These are phyloP conservation scores for Microcaecilia unicolor DNA, from an alignment of 2,797 vertebrate genomes.

Conservation along the genomic window DNA sequence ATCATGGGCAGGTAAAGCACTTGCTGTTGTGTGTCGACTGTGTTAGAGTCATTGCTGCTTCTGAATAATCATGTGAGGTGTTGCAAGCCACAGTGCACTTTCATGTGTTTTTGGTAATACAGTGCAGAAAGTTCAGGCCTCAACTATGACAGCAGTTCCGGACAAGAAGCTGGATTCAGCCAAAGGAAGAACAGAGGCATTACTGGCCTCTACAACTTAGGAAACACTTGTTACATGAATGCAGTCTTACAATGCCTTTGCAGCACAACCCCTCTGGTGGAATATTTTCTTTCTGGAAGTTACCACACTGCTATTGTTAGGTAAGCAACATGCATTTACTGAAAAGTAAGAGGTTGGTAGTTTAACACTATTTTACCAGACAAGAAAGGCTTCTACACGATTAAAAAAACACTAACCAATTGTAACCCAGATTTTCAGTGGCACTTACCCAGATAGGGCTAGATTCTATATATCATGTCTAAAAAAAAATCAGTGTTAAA, in stretches of 20 bases:
- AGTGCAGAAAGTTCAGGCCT: slow-evolving; percentile 3
- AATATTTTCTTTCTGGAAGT: slow-evolving; percentile 64
- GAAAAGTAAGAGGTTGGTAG: no score
- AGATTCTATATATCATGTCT: no score
- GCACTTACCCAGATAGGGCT: no score
- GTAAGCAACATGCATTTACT: no score
- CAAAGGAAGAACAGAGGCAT: slow-evolving; percentile 42
- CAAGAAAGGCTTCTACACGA: no score
- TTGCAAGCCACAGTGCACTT: background rate
- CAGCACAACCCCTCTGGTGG: slow-evolving; percentile 57
- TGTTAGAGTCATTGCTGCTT: background rate
- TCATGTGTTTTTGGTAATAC: no score
- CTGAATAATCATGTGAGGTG: background rate
- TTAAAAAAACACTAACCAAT: no score
- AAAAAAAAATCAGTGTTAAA: no score
- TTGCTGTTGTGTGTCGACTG: no score
- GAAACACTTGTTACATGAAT: slow-evolving; percentile 81
- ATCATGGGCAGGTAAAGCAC: no score
- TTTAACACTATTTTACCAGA: no score
- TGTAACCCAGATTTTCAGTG: no score
- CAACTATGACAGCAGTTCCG: background rate
- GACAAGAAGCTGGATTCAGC: slow-evolving; percentile 7
- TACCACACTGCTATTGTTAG: slow-evolving; percentile 41
- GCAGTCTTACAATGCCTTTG: slow-evolving; percentile 71
- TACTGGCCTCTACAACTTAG: slow-evolving; percentile 68